phyloP scores from a whole-genome alignment of 2,113 vertebrate species.

The Festucalex cinctus region DNA sequence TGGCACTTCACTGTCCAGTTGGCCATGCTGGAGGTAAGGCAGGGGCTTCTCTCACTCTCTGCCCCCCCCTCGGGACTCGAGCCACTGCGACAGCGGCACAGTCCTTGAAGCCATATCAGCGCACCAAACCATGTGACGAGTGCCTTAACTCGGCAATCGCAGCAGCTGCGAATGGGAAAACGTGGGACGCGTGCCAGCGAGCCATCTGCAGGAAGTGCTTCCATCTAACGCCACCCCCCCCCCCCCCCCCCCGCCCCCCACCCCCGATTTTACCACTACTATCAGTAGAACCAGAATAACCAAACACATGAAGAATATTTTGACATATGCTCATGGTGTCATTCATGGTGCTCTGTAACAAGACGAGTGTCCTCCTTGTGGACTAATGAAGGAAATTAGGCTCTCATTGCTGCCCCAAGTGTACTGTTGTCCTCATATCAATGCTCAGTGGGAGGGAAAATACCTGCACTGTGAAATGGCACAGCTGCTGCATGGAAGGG shows the following conservation, averaged over 20 bases:
- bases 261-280: slow-evolving; percentile 18
- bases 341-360: slow-evolving; percentile 9
- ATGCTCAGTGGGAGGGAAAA: slow-evolving; percentile 10
- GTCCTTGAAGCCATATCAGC: slow-evolving; percentile 30
- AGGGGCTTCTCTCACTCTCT: neutral
- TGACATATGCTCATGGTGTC: slow-evolving; percentile 30
- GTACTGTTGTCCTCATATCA: slow-evolving; percentile 26
- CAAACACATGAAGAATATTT: slow-evolving; percentile 22
- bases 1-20: neutral
- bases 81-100: slow-evolving; percentile 34
- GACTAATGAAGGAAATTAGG: slow-evolving; percentile 56
- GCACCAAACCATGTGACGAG: slow-evolving; percentile 50
- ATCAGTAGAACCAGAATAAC: slow-evolving; percentile 1
- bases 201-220: slow-evolving; percentile 26
- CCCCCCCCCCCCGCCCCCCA: too few species aligned
- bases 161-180: slow-evolving; percentile 29
- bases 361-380: slow-evolving; percentile 32
- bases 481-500: neutral
- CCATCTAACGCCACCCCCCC: too few species aligned
- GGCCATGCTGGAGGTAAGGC: neutral
- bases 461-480: neutral
- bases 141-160: slow-evolving; percentile 30
- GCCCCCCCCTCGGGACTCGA: slow-evolving; percentile 16
- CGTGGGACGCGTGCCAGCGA: slow-evolving; percentile 36
- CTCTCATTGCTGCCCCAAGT: slow-evolving; percentile 36